phyloP scores from a whole-genome alignment of 2,888 invertebrate genomes.

The Microchrysa polita region DNA sequence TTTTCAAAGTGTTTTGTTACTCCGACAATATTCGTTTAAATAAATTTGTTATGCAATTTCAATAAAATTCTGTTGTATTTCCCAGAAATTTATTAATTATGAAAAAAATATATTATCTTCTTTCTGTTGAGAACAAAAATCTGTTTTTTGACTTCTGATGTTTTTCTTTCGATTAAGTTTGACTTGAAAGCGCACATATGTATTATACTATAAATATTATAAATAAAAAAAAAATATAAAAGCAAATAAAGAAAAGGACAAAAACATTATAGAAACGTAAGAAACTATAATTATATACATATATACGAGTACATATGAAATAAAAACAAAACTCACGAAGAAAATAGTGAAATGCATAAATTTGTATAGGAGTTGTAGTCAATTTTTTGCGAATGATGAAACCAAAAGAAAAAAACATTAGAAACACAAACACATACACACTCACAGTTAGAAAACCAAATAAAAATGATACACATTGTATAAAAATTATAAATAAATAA shows the following conservation, averaged over 20 bases:
- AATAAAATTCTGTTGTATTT: background rate
- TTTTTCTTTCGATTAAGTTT: slow-evolving; percentile 34
- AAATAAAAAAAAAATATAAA: no score
- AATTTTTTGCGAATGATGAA: slow-evolving; percentile 26
- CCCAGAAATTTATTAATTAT: background rate
- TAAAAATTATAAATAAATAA: background rate
- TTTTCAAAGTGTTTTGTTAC: background rate
- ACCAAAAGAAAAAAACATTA: no score
- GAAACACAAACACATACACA: slow-evolving; percentile 3
- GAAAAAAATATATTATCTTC: background rate
- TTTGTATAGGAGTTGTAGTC: slow-evolving; percentile 40
- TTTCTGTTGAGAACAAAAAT: background rate
- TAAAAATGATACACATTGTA: background rate
- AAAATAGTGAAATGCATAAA: slow-evolving; percentile 15
- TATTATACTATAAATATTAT: slow-evolving; percentile 43
- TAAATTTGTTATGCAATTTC: no score
- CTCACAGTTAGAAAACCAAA: background rate
- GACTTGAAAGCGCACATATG: slow-evolving; percentile 40
- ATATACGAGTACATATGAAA: background rate
- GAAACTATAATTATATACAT: slow-evolving; percentile 22
- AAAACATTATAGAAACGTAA: slow-evolving; percentile 25
- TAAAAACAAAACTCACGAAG: slow-evolving; percentile 1
- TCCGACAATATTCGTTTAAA: background rate
- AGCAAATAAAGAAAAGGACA: slow-evolving; percentile 9
- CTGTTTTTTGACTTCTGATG: background rate